Evolutionary conservation across 2,113 vertebrate species (phyloP).

Genomic region (Numenius arquata): DNA sequence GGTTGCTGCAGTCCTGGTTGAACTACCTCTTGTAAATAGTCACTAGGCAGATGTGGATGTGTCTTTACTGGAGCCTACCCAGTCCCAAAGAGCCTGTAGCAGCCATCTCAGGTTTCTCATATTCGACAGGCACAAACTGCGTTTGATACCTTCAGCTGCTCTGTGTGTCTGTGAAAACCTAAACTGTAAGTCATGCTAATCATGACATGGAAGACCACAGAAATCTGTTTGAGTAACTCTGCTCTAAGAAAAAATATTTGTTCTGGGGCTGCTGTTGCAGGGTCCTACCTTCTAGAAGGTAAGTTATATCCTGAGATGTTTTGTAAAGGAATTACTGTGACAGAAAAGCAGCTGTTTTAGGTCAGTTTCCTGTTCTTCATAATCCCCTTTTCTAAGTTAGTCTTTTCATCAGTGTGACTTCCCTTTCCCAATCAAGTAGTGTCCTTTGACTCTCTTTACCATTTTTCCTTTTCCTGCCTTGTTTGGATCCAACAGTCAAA

Average conservation of each 20-base stretch:
- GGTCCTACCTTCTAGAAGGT: neutral
- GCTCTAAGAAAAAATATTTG: neutral
- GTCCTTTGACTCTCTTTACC: neutral
- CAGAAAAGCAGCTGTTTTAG: neutral
- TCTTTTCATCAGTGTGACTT: neutral
- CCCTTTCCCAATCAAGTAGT: neutral
- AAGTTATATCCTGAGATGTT: neutral
- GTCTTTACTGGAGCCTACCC: neutral
- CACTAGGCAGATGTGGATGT: neutral
- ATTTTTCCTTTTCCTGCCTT: neutral
- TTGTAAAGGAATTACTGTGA: neutral
- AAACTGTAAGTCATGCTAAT: neutral
- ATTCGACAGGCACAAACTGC: neutral
- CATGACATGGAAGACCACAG: neutral
- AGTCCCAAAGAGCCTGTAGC: neutral
- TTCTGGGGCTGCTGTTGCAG: neutral
- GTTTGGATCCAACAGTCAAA: neutral
- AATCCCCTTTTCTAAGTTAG: neutral
- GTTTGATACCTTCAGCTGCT: neutral
- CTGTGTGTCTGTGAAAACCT: neutral
- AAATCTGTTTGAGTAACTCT: neutral
- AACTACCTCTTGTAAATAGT: neutral
- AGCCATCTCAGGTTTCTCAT: neutral
- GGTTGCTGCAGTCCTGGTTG: neutral
- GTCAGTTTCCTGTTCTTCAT: neutral